phyloP scores from a whole-genome alignment of 2,797 vertebrate genomes.

The Pseudochirops corinnae region DNA sequence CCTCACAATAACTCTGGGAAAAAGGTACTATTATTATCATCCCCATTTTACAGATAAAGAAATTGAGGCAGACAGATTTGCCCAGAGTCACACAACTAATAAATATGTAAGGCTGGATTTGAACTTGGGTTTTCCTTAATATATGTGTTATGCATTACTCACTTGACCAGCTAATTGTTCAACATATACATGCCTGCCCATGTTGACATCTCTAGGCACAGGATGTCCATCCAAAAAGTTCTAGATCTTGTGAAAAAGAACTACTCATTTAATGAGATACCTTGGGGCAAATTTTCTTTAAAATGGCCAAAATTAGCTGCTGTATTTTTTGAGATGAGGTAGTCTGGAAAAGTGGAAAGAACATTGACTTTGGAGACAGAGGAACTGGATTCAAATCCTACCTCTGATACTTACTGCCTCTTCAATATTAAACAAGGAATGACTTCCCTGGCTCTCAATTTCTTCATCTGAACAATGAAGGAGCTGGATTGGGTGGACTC shows the following conservation, averaged over 20 bases:
- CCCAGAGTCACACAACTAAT: background rate
- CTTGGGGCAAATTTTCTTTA: background rate
- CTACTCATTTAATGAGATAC: background rate
- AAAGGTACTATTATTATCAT: background rate
- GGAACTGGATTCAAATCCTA: background rate
- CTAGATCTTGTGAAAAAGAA: background rate
- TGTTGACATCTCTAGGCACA: background rate
- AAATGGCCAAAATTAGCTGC: background rate
- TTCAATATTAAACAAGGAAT: background rate
- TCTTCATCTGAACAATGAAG: background rate
- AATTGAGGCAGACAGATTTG: background rate
- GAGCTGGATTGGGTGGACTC: background rate
- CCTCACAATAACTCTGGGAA: background rate
- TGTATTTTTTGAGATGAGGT: background rate
- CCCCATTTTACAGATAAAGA: background rate
- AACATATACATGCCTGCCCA: background rate
- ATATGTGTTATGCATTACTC: background rate
- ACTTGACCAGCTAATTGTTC: background rate
- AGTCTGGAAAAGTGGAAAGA: background rate
- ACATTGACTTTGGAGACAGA: background rate
- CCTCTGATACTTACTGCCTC: background rate
- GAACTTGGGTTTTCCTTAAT: background rate
- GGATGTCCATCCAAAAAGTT: background rate
- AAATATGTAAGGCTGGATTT: background rate
- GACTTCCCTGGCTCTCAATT: background rate